These are phyloP conservation scores for Heliothis subflexa DNA, from an alignment of 1,140 invertebrate species.

Conservation along the genomic window DNA sequence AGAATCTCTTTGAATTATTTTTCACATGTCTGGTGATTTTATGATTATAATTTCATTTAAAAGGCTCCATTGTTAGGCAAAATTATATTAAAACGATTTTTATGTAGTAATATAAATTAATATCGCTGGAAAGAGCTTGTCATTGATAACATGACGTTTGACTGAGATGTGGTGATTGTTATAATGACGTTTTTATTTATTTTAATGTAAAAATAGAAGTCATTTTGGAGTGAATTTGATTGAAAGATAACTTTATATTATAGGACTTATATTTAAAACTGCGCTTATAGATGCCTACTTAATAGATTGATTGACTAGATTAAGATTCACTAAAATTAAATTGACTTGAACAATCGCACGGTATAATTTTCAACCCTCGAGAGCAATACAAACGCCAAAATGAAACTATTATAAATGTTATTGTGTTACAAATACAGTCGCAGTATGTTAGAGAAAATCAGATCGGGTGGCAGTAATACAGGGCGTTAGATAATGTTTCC, in stretches of 20 bases:
- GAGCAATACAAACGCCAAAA: conserved; percentile 38
- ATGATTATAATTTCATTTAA: conserved; percentile 11
- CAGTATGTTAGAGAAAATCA: conserved; percentile 59
- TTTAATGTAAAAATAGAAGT: conserved; percentile 11
- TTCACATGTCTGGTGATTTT: background rate
- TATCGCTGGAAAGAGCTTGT: conserved; percentile 14
- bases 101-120: background rate
- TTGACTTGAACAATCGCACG: no score
- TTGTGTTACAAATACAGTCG: conserved; percentile 53
- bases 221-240: background rate
- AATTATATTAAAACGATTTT: no score
- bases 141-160: conserved; percentile 9
- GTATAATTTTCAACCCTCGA: background rate
- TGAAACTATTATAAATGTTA: conserved; percentile 58
- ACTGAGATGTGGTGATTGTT: background rate
- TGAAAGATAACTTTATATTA: no score
- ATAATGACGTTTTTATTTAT: conserved; percentile 3
- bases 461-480: conserved; percentile 58
- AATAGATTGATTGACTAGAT: no score
- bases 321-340: no score
- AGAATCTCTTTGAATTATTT: no score
- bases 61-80: background rate
- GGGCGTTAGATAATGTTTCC: conserved; percentile 64
- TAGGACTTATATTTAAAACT: no score
- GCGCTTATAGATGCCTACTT: no score